Evolutionary conservation across 2,888 invertebrate species (phyloP).

Genomic region (Pterostichus madidus): DNA sequence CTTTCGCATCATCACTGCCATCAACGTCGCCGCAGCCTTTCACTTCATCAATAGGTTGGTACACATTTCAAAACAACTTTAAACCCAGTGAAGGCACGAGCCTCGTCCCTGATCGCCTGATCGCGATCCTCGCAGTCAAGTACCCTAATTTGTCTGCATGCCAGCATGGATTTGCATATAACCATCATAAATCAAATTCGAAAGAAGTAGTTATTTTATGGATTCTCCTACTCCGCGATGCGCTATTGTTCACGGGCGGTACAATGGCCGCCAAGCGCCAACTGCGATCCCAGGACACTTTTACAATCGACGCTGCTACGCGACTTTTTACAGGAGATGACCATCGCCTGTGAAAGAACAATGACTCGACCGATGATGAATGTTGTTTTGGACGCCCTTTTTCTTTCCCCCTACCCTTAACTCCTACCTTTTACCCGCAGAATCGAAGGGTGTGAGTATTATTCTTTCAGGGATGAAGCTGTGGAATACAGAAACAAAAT

Average conservation of each 20-base stretch:
- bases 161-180: constrained; percentile 62
- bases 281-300: constrained; percentile 57
- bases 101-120: constrained; percentile 47
- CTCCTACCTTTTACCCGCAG: constrained; percentile 36
- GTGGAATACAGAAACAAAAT: background rate
- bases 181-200: constrained; percentile 66
- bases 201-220: constrained; percentile 67
- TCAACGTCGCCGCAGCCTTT: constrained; percentile 52
- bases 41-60: constrained; percentile 63
- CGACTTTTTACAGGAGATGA: constrained; percentile 63
- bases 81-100: constrained; percentile 25
- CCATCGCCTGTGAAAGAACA: constrained; percentile 59
- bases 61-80: constrained; percentile 63
- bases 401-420: constrained; percentile 5
- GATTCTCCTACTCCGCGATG: constrained; percentile 33
- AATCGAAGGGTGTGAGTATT: background rate
- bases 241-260: constrained; percentile 15
- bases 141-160: constrained; percentile 66
- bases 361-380: constrained; percentile 64
- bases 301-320: constrained; percentile 59
- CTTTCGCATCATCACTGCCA: constrained; percentile 46
- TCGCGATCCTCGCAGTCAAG: constrained; percentile 45
- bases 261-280: constrained; percentile 31
- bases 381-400: constrained; percentile 64
- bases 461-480: background rate